These are phyloP conservation scores for Apteryx owenii DNA, from an alignment of 2,113 vertebrate species.

Conservation along the genomic window DNA sequence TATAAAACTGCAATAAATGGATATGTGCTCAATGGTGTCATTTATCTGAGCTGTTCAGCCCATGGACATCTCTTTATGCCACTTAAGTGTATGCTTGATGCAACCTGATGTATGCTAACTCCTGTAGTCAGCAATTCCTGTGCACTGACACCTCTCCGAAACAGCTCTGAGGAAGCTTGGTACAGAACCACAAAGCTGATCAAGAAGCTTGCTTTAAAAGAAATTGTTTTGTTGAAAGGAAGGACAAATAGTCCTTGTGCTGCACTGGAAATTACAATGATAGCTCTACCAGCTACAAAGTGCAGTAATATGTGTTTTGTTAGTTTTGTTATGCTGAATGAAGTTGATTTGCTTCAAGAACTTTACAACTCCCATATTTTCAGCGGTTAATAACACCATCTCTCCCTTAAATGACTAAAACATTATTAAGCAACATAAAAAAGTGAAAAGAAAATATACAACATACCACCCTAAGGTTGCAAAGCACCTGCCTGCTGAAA, in stretches of 20 bases:
- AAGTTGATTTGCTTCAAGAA: background rate
- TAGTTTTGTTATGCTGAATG: background rate
- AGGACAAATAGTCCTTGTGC: background rate
- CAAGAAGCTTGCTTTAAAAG: background rate
- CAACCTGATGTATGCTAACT: background rate
- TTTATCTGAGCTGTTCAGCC: background rate
- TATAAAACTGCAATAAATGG: rapidly evolving
- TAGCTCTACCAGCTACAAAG: background rate
- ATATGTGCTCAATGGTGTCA: background rate
- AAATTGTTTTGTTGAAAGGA: background rate
- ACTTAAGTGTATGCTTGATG: rapidly evolving
- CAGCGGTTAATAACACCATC: background rate
- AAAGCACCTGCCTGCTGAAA: background rate
- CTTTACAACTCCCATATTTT: background rate
- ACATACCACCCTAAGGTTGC: background rate
- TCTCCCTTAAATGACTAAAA: background rate
- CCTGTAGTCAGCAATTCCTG: too few relatives aligned
- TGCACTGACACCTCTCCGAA: background rate
- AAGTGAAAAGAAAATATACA: background rate
- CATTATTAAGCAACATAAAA: background rate
- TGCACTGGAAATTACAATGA: background rate
- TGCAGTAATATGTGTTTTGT: rapidly evolving
- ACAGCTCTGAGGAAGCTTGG: rapidly evolving
- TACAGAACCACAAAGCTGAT: background rate
- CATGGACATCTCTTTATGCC: background rate